phyloP scores from a whole-genome alignment of 2,797 vertebrate genomes.

The Discoglossus pictus region DNA sequence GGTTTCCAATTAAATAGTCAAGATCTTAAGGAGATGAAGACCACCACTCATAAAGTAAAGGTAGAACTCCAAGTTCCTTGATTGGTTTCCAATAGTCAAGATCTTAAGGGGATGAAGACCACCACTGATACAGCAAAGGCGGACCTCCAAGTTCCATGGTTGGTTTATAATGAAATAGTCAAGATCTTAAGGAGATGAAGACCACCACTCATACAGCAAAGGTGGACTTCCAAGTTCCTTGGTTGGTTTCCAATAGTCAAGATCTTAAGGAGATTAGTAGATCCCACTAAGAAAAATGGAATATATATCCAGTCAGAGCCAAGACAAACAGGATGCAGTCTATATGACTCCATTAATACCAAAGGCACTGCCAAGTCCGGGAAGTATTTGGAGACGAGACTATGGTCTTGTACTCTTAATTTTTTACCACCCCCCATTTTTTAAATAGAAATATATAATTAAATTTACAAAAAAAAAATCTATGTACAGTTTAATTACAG shows the following conservation, averaged over 20 bases:
- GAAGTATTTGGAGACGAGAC: slow-evolving; percentile 33
- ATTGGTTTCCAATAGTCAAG: no score
- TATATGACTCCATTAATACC: slow-evolving; percentile 59
- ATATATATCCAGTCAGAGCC: slow-evolving; percentile 47
- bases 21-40: no score
- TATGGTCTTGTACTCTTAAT: not conserved
- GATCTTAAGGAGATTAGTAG: slow-evolving; percentile 14
- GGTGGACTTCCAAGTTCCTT: no score
- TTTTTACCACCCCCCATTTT: slow-evolving; percentile 51
- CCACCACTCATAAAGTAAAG: no score
- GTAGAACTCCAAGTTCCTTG: no score
- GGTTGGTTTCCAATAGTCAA: no score
- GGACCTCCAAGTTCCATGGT: slow-evolving; percentile 28
- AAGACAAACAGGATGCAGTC: slow-evolving; percentile 54
- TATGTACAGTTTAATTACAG: slow-evolving; percentile 93
- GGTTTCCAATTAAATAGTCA: not conserved
- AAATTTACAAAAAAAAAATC: slow-evolving; percentile 80
- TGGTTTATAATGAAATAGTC: slow-evolving; percentile 4
- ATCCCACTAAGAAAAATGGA: slow-evolving; percentile 14
- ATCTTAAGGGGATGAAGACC: not conserved
- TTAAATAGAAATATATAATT: slow-evolving; percentile 94
- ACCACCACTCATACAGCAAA: no score
- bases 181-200: no score
- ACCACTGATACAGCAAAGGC: slow-evolving; percentile 2
- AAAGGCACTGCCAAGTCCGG: slow-evolving; percentile 52